Conservation (phyloP, 2,113 vertebrate genomes). For the Synchiropus splendidus region DNA sequence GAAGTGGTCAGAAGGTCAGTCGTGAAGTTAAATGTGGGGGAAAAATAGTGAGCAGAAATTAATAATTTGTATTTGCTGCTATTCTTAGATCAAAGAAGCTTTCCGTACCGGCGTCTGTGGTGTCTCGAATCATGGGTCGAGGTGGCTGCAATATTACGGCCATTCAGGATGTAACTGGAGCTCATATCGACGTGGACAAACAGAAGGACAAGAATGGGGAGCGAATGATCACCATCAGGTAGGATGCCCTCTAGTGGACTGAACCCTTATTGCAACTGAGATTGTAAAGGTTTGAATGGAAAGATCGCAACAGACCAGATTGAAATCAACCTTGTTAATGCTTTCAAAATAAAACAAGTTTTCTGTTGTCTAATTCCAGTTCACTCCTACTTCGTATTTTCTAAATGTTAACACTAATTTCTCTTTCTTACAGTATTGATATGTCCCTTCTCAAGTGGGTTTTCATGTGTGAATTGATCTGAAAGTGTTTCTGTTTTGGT, state of each 20-base stretch:
- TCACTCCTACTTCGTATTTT: no score
- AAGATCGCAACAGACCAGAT: no score
- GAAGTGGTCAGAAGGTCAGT: slow-evolving; percentile 91
- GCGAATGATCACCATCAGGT: slow-evolving; percentile 99
- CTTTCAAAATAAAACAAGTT: no score
- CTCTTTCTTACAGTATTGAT: no score
- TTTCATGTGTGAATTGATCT: neutral
- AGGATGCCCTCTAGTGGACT: slow-evolving; percentile 28
- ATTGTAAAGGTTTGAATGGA: no score
- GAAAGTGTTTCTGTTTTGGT: slow-evolving; percentile 11
- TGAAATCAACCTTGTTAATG: no score
- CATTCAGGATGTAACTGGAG: slow-evolving; percentile 97
- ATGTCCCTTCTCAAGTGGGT: neutral
- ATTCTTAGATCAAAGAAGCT: slow-evolving; percentile 91
- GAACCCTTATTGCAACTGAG: no score
- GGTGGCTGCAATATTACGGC: slow-evolving; percentile 98
- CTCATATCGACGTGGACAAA: slow-evolving; percentile 98
- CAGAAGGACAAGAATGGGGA: slow-evolving; percentile 99
- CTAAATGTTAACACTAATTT: no score
- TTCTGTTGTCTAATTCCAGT: no score
- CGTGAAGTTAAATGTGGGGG: neutral
- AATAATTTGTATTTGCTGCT: neutral
- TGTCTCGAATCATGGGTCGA: slow-evolving; percentile 97
- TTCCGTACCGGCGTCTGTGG: slow-evolving; percentile 94
- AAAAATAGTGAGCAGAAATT: neutral